Conservation (phyloP, 2,888 invertebrate genomes). For the Hydriomena furcata region DNA sequence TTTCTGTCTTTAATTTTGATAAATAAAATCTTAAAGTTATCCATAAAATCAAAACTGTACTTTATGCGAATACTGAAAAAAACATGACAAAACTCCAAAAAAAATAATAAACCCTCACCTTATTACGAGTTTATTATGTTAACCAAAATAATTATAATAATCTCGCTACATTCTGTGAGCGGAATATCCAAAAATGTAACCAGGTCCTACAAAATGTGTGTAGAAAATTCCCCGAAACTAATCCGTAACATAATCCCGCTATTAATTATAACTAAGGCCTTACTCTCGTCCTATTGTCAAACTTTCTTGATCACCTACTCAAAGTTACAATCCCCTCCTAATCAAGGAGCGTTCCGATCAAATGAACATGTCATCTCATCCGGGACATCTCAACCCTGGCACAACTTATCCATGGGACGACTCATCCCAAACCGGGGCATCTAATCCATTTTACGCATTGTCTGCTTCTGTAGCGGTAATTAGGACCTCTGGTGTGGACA, state of each 20-base stretch:
- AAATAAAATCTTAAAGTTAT: too few species aligned
- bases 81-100: too few species aligned
- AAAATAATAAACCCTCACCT: too few species aligned
- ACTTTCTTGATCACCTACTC: slow-evolving; percentile 18
- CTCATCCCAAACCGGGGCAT: slow-evolving; percentile 17
- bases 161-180: too few species aligned
- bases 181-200: too few species aligned
- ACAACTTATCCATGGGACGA: neutral
- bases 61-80: too few species aligned
- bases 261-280: slow-evolving; percentile 11
- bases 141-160: too few species aligned
- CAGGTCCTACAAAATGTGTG: neutral
- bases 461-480: slow-evolving; percentile 28
- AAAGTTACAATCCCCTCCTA: slow-evolving; percentile 18
- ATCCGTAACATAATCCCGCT: slow-evolving; percentile 15
- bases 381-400: slow-evolving; percentile 20
- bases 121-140: neutral
- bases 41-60: too few species aligned
- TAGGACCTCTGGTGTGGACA: slow-evolving; percentile 26
- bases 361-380: slow-evolving; percentile 37
- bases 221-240: slow-evolving; percentile 4
- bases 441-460: slow-evolving; percentile 38
- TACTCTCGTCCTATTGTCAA: slow-evolving; percentile 17
- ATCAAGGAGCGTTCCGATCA: slow-evolving; percentile 30
- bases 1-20: too few species aligned